Conservation (phyloP, 2,113 vertebrate genomes). For the Aythya baeri region DNA sequence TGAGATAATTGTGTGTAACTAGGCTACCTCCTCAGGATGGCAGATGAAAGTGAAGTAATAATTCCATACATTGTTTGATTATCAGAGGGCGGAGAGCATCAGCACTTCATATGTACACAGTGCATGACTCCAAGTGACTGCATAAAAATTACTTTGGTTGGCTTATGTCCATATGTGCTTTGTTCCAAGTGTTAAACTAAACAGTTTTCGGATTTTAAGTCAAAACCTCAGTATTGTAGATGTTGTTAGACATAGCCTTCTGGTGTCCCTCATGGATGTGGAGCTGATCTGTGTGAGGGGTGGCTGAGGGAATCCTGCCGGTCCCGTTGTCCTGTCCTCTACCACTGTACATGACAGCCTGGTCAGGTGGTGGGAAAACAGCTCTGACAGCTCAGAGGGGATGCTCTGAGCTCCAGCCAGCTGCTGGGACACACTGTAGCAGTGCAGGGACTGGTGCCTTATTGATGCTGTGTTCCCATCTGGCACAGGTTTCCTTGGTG, state of each 20-base stretch:
- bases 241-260: not conserved
- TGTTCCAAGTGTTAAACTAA: not conserved
- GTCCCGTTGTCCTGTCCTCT: not conserved
- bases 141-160: not conserved
- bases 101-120: accelerated
- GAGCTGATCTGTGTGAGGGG: not conserved
- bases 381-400: accelerated
- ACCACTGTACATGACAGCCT: accelerated
- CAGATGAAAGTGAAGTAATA: not conserved
- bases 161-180: not conserved
- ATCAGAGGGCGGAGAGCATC: not conserved
- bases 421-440: accelerated
- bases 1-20: not conserved
- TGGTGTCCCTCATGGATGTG: accelerated
- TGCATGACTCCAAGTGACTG: not conserved
- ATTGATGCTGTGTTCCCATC: not conserved
- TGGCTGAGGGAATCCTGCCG: not conserved
- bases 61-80: not conserved
- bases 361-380: not conserved
- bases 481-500: not conserved
- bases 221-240: not conserved
- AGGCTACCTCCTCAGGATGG: not conserved
- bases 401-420: accelerated
- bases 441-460: too few relatives aligned
- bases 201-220: not conserved